Evolutionary conservation across 1,140 invertebrate genomes (phyloP), one percentile per base, ranked within the genome.

Genomic region (Hyphantria cunea): DNA sequence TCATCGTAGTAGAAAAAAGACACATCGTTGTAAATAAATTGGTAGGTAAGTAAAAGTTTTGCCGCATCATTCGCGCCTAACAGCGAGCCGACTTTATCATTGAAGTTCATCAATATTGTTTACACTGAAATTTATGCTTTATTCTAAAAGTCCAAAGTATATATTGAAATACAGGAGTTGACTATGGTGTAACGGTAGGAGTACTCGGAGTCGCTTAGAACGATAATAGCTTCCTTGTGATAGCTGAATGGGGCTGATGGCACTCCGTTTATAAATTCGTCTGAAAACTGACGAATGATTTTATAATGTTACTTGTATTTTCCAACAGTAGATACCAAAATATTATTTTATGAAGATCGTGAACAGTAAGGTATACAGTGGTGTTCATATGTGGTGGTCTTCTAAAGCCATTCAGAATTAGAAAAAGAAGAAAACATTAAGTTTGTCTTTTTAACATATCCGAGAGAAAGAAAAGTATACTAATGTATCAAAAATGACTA

Each of bases 151-250:
- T 12, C 14, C 51, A 60, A 60, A 34, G 58, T 14, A 17, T 42
- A 15, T 60, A 51, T 52, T 42, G n/a, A 15, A 8, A 12, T 69
- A 47, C 11, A n/a, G 39, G 47, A 54, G 53, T 44, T 54, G 51
- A 44, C 51, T 33, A 68, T 62, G 62, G 73, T 31, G 44, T 48
- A 15, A 58, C 64, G 59, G 64, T 55, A 64, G 68, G 60, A 51
- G 52, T 39, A 64, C 63, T 66, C 54, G 64, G 58, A 64, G 48
- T 64, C 70, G 62, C 65, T 59, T 66, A 59, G 64, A 65, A 72
- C 70, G 80, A 72, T 83, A 83, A 83, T 83, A 75, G 80, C 72
- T 83, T 83, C 80, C 78, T 77, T 60, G 66, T 48, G 78, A 79
- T 83, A 81, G 61, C 72, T 81, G 76, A 79, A 81, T 76, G 74